Percentiles rank a stretch among this genome's conserved stretches.
phyloP scores from a whole-genome alignment of 2,797 vertebrate genomes.

The Xiphophorus birchmanni region DNA sequence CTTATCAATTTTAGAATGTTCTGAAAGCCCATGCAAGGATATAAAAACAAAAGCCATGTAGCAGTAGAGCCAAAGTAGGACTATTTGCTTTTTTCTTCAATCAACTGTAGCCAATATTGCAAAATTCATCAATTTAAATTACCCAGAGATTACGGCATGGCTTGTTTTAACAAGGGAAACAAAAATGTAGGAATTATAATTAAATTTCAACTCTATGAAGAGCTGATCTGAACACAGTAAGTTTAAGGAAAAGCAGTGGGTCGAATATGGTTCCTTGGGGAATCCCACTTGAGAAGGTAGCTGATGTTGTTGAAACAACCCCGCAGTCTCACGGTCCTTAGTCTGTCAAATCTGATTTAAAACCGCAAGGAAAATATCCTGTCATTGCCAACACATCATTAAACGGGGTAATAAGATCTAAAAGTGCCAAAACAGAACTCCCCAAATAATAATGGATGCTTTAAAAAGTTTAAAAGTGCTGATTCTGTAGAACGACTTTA shows the following conservation, averaged over 20 bases:
- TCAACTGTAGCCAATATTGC: not conserved
- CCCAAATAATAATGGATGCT: not conserved
- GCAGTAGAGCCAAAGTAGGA: not conserved
- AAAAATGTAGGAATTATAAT: not conserved
- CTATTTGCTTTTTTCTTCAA: not conserved
- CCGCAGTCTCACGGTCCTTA: not conserved
- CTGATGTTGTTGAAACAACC: not conserved
- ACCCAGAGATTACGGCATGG: not conserved
- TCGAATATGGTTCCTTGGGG: not conserved
- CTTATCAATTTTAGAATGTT: not conserved
- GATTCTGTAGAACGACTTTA: not conserved
- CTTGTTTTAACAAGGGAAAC: not conserved
- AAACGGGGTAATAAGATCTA: not conserved
- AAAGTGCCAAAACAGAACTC: not conserved
- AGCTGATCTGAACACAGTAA: not conserved
- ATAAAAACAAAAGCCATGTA: not conserved
- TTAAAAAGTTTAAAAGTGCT: not conserved
- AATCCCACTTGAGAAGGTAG: not conserved
- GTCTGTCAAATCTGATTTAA: not conserved
- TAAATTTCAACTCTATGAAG: not conserved
- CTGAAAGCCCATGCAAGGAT: not conserved
- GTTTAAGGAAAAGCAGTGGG: not conserved
- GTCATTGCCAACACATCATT: not conserved
- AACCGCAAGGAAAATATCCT: too few species aligned
- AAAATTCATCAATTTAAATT: not conserved